Percentiles rank a stretch among this genome's conserved stretches.
Conservation (phyloP, 2,113 vertebrate species). For the Leptodactylus fuscus region DNA sequence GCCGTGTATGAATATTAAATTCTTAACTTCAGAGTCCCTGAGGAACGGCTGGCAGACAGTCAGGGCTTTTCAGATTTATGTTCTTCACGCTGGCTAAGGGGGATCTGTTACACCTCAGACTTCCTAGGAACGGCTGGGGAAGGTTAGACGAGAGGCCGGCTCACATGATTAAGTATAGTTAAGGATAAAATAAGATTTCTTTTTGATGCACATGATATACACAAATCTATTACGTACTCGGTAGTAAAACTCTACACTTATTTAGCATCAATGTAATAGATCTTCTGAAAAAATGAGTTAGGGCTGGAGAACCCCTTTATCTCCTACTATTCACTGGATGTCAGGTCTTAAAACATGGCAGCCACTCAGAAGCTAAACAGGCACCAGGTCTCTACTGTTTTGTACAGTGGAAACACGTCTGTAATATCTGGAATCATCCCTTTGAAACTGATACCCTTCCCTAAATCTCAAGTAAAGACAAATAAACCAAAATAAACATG, state of each 20-base stretch:
- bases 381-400: no score
- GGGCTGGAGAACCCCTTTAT: no score
- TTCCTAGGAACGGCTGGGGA: constrained; percentile 60
- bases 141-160: constrained; percentile 57
- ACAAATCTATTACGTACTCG: background rate
- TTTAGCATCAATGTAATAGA: background rate
- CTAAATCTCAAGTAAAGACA: no score
- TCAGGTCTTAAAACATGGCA: no score
- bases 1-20: constrained; percentile 40
- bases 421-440: no score
- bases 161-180: constrained; percentile 57
- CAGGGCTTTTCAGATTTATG: constrained; percentile 17
- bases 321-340: no score
- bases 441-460: no score
- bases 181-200: constrained; percentile 22
- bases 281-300: no score
- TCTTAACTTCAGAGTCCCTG: constrained; percentile 15
- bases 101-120: constrained; percentile 59
- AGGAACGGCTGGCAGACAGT: constrained; percentile 43
- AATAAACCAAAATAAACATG: no score
- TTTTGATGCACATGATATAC: background rate
- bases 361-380: no score
- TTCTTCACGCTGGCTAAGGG: constrained; percentile 42
- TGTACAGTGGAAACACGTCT: no score
- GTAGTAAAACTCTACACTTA: background rate